phyloP scores from a whole-genome alignment of 2,888 invertebrate genomes.

The Aphidius colemani region DNA sequence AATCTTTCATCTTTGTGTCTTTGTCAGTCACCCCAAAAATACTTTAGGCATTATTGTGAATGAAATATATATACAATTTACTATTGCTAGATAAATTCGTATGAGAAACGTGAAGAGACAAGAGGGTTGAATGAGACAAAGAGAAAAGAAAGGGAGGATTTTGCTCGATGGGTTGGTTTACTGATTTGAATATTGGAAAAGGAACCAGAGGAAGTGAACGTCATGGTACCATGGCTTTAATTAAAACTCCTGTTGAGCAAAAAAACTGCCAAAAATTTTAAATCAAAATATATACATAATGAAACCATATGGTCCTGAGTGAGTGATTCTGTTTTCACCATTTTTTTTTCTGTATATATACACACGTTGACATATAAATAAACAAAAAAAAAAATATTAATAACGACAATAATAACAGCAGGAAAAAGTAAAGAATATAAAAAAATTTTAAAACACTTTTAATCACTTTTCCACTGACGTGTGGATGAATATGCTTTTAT shows the following conservation, averaged over 20 bases:
- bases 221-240: slow-evolving; percentile 42
- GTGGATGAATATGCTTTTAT: no score
- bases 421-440: no score
- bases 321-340: slow-evolving; percentile 7
- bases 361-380: neutral
- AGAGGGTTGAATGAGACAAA: slow-evolving; percentile 1
- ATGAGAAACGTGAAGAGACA: no score
- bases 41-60: no score
- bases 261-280: slow-evolving; percentile 49
- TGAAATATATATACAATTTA: no score
- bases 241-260: slow-evolving; percentile 54
- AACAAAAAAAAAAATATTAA: neutral
- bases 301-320: neutral
- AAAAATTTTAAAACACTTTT: no score
- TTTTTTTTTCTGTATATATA: neutral
- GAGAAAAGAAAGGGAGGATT: slow-evolving; percentile 39
- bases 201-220: slow-evolving; percentile 21
- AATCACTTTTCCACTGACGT: no score
- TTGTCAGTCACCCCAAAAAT: no score
- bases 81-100: no score
- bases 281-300: slow-evolving; percentile 46
- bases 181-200: slow-evolving; percentile 49
- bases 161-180: slow-evolving; percentile 33
- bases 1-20: no score
- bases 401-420: neutral